Base-by-base conservation (phyloP, 2,113 vertebrate species). In the Nerophis lumbriciformis region DNA sequence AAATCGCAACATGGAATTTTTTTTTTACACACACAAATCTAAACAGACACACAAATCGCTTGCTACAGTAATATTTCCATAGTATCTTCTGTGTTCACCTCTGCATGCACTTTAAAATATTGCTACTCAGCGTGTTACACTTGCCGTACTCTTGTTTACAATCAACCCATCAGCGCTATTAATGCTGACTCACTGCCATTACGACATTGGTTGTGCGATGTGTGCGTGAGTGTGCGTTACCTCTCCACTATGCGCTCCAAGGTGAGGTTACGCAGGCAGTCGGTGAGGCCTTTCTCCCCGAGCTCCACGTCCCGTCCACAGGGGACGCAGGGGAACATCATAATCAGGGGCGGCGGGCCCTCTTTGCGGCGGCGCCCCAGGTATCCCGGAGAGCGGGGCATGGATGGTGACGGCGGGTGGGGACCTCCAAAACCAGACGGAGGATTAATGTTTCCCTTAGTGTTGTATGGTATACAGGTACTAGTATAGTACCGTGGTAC, bases 231-330 rank as follows among this genome's bases (percentile, higher is more conserved):
- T 48, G 15, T 61, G 51, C 38, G 9, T 48, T 90, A 97, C 67
- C 96, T 89, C 75, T 99, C 96, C 72, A 97, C 96, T 49, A 98
- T 94, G 0, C 95, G 91, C 87, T 98, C 95, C 84, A 98, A 81
- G 1, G 95, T 96, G 75, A 98, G 92, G 83, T 99, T 99, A 16
- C 95, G 93, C 84, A 98, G 92, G 49, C 96, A 95, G 71, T 94
- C 94, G 0, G 91, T 87, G 58, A 98, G 85, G n/a, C 95, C 96
- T 57, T 93, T 86, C 81, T 97, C 95, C 0, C 95, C 94, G 75
- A 98, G 87, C 76, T 98, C 94, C 78, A 98, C 94, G 0, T 97
- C 95, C 6, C 89, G 81, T 63, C 92, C 93, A 28, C 95, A 98
- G 52, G 92, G 88, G 0, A 91, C 88, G 74, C 96, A 98, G 0